phyloP scores from a whole-genome alignment of 2,888 invertebrate species.

The Ennomos erosarius region DNA sequence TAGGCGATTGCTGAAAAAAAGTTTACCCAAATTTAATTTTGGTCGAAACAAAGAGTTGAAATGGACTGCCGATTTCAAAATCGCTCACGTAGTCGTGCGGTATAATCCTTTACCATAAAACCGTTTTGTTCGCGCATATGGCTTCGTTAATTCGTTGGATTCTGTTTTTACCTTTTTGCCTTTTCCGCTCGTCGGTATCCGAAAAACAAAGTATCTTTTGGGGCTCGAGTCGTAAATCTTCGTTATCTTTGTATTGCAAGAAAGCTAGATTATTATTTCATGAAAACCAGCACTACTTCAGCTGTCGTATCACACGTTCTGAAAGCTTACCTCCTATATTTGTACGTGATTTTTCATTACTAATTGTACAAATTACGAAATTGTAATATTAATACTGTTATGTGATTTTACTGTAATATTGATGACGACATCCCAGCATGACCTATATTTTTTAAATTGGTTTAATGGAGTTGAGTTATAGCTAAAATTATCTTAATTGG shows the following conservation, averaged over 20 bases:
- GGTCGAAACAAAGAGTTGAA: neutral
- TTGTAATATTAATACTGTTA: too few relatives aligned
- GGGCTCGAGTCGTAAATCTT: slow-evolving; percentile 18
- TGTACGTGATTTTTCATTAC: too few relatives aligned
- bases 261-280: slow-evolving; percentile 2
- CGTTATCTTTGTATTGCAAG: slow-evolving; percentile 5
- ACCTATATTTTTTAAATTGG: too few relatives aligned
- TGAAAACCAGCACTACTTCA: neutral
- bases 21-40: slow-evolving; percentile 1
- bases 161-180: slow-evolving; percentile 7
- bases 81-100: slow-evolving; percentile 3
- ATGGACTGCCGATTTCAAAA: neutral
- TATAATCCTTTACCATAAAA: slow-evolving; percentile 20
- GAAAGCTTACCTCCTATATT: too few relatives aligned
- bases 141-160: slow-evolving; percentile 7
- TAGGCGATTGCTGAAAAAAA: neutral
- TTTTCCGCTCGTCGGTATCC: slow-evolving; percentile 8
- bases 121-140: slow-evolving; percentile 14
- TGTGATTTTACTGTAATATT: too few relatives aligned
- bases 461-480: too few relatives aligned
- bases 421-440: too few relatives aligned
- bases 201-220: slow-evolving; percentile 14
- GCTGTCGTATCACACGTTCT: neutral
- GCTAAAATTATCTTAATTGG: too few relatives aligned
- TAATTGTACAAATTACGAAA: too few relatives aligned